phyloP scores from a whole-genome alignment of 2,888 invertebrate genomes.

The Mesorhabditis spiculigera region DNA sequence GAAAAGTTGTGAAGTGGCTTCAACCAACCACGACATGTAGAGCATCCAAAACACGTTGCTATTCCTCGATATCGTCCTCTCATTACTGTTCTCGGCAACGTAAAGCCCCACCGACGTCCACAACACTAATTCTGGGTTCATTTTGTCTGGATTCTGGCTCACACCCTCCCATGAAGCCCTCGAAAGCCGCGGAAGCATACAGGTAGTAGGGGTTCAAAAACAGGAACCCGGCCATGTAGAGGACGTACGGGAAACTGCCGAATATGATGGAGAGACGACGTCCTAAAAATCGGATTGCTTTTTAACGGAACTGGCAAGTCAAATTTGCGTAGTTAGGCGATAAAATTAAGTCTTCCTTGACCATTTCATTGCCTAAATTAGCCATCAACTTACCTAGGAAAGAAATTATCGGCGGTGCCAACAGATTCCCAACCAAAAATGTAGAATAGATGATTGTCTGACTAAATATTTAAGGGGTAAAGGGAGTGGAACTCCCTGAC shows the following conservation, averaged over 20 bases:
- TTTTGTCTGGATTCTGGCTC: not conserved
- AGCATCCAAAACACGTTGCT: not conserved
- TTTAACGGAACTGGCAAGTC: not conserved
- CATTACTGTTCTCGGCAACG: not conserved
- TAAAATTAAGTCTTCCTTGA: too few relatives aligned
- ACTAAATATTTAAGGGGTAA: not conserved
- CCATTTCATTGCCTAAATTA: too few relatives aligned
- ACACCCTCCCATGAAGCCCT: not conserved
- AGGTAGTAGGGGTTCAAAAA: conserved; percentile 1
- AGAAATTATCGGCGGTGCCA: conserved; percentile 1
- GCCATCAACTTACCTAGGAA: not conserved
- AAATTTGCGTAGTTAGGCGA: not conserved
- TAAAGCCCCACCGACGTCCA: not conserved
- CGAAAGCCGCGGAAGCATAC: not conserved
- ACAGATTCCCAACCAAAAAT: not conserved
- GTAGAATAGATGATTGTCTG: not conserved
- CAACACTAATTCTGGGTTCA: not conserved
- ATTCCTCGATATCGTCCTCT: not conserved
- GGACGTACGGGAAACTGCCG: not conserved
- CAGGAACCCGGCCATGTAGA: conserved; percentile 4
- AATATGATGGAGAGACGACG: not conserved
- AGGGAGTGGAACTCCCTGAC: not conserved
- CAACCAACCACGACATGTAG: not conserved
- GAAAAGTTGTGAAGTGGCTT: too few relatives aligned
- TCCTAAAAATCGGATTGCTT: not conserved